Evolutionary conservation across 2,113 vertebrate species (phyloP).

Genomic region (Vireo altiloquus): DNA sequence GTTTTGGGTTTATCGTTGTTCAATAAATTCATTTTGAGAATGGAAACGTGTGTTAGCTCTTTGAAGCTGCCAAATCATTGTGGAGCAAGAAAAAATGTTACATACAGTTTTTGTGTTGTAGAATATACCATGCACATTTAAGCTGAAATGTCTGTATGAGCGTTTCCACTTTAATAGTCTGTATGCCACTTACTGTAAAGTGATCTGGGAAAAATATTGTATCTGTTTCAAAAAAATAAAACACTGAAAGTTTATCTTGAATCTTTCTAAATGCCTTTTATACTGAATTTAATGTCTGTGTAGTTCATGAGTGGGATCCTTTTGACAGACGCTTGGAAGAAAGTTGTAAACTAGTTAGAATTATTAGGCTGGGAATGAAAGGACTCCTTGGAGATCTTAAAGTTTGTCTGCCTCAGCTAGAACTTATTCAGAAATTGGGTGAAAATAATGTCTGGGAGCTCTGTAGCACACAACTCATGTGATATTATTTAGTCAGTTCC

Average conservation of each 20-base stretch:
- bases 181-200: conserved; percentile 71
- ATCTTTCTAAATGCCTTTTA: conserved; percentile 69
- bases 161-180: conserved; percentile 68
- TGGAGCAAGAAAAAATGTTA: background rate
- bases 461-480: background rate
- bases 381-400: background rate
- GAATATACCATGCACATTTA: conserved; percentile 21
- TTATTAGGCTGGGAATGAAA: background rate
- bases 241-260: conserved; percentile 62
- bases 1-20: conserved; percentile 14
- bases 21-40: conserved; percentile 13
- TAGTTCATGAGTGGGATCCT: background rate
- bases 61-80: conserved; percentile 52
- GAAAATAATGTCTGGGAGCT: background rate
- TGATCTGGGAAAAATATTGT: conserved; percentile 66
- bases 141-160: conserved; percentile 54
- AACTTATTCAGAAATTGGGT: background rate
- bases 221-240: conserved; percentile 60
- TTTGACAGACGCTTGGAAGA: background rate
- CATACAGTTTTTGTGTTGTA: conserved; percentile 3
- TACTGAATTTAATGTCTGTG: background rate
- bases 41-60: background rate
- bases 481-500: background rate
- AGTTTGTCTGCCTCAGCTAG: background rate
- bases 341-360: background rate